Evolutionary conservation across 1,140 invertebrate genomes (phyloP).

Genomic region (Pantala flavescens): DNA sequence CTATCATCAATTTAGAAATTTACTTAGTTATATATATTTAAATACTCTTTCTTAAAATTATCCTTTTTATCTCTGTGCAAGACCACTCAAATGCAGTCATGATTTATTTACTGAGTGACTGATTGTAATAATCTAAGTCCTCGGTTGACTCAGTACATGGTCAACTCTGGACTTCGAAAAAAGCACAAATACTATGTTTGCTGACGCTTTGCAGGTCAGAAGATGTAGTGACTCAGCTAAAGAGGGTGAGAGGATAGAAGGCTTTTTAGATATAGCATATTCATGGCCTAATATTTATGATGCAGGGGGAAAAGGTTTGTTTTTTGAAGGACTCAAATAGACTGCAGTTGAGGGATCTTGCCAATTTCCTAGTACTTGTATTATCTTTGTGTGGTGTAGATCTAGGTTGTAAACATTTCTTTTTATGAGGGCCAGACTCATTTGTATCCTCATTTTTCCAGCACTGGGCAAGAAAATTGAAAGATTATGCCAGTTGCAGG

Average conservation of each 20-base stretch:
- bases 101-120: not conserved
- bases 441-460: constrained; percentile 23
- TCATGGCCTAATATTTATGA: constrained; percentile 20
- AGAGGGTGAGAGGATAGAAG: not conserved
- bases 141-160: not conserved
- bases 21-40: constrained; percentile 23
- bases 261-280: constrained; percentile 10
- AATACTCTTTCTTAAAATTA: constrained; percentile 23
- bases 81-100: constrained; percentile 23
- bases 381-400: constrained; percentile 24
- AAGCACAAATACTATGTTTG: constrained; percentile 13
- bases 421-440: constrained; percentile 23
- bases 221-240: not conserved
- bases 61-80: constrained; percentile 22
- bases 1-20: constrained; percentile 22
- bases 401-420: constrained; percentile 23
- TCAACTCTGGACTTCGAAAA: constrained; percentile 1
- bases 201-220: not conserved
- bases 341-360: constrained; percentile 23
- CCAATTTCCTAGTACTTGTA: constrained; percentile 22
- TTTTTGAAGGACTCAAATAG: constrained; percentile 6
- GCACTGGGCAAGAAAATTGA: constrained; percentile 17
- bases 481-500: constrained; percentile 18
- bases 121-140: not conserved
- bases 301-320: not conserved